Evolutionary conservation across 2,888 invertebrate genomes (phyloP), one percentile per base, ranked within the genome.

Genomic region (Nemurella pictetii): DNA sequence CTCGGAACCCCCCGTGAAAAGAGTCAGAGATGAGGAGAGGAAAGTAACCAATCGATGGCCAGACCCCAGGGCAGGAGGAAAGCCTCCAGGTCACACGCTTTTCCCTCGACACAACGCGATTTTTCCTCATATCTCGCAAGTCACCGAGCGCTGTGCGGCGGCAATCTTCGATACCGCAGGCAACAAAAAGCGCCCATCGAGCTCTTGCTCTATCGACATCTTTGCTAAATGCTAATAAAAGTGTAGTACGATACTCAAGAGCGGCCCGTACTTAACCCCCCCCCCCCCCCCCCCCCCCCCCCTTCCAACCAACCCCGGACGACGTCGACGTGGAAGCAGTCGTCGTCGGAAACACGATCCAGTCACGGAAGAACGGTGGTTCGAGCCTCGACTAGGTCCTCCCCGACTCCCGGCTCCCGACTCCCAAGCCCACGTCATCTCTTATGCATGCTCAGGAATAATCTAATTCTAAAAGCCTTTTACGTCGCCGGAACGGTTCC

Each of bases 191-290:
- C 25, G 29, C 75, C 75, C 25, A 25, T 28, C 27, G 75, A 29
- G 28, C 29, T 25, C 29, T 75, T 25, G 27, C 29, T 75, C 29
- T 7, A 75, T 75, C 27, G 27, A 28, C 29, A 28, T 75, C 75
- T 75, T 29, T 28, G 75, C 25, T 27, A 75, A 75, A 75, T 28
- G 75, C 75, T 26, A 75, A 75, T 26, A 75, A 26, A 75, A 75
- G 75, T 75, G 75, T 75, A 26, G 74, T 75, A 75, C 7, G 29
- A 80, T 84, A 86, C 85, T 86, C 87, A 85, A 86, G 84, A 83
- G 74, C 81, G 75, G 73, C 83, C 28, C 77, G 85, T 85, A 73
- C 85, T 83, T 84, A 81, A 55, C 80, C 80, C 85, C 36, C 81
- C 28, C 78, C 55, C 28, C 73, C 29, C 80, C 84, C 80, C 80